Evolutionary conservation across 1,140 invertebrate species (phyloP), one percentile per base, ranked within the genome.

Genomic region (Drosophila truncata): DNA sequence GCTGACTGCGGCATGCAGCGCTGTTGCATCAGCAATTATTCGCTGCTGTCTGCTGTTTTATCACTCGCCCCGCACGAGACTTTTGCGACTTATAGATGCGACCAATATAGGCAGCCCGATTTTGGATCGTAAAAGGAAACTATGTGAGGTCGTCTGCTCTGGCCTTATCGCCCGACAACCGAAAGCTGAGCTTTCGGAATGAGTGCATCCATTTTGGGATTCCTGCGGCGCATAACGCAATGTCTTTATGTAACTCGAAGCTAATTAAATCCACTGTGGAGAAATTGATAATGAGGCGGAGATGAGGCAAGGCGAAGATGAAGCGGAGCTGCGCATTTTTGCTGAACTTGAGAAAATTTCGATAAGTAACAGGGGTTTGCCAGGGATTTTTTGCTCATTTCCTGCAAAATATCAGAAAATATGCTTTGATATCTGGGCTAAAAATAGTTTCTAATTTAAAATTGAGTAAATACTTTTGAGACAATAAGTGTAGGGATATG

Each of bases 11-110:
- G 78, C 84, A 88, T 88, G 84, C 84, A 59, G 76, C 85, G 65
- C 76, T 80, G 84, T 87, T 87, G 84, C 84, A 87, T 87, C 84
- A 87, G 84, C 84, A 88, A 88, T 84, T 52, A 63, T 62, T 69
- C 33, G 73, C 54, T 18, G 42, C 47, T 77, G 54, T 75, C 71
- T 52, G 71, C 57, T 44, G 42, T 25, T 49, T 87, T 87, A 87
- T 87, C 83, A 87, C 60, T 54, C 69, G 69, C 57, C 52, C 76
- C 84, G 84, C 84, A 87, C 84, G 84, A 84, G 84, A 87, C 84
- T 88, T 86, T 78, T 88, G 84, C 84, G 85, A 80, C 84, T 54
- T 70, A 67, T 54, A 54, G 33, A 54, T 23, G 52, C 14, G 7
- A 23, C 52, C 52, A 13, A 57, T 41, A 39, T 44, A 76, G 70